Conservation (phyloP, 2,888 invertebrate species). For the Philhelius pedissequus region DNA sequence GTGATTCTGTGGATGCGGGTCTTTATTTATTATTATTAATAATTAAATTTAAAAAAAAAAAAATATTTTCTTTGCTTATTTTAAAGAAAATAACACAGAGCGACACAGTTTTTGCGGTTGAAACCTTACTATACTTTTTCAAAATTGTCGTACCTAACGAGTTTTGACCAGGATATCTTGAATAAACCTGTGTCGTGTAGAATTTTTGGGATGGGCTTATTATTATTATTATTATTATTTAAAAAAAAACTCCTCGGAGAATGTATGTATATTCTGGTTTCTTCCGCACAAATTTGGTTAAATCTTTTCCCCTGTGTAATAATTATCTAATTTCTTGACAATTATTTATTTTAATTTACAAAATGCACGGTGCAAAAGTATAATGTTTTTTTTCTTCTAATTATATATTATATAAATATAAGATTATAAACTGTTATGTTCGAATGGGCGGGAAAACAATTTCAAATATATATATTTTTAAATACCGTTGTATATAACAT, state of each 20-base stretch:
- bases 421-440: neutral
- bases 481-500: slow-evolving; percentile 40
- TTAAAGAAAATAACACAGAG: slow-evolving; percentile 3
- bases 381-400: slow-evolving; percentile 1
- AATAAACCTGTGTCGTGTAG: no score
- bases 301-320: no score
- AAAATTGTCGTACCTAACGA: no score
- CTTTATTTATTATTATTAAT: slow-evolving; percentile 18
- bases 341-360: slow-evolving; percentile 60
- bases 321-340: slow-evolving; percentile 53
- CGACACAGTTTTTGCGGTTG: no score
- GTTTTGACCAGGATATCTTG: no score
- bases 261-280: no score
- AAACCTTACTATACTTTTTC: no score
- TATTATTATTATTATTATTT: no score
- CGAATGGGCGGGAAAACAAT: slow-evolving; percentile 13
- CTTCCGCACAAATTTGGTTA: no score
- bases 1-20: neutral
- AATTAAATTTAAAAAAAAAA: slow-evolving; percentile 7
- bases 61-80: slow-evolving; percentile 40
- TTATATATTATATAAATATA: neutral
- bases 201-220: no score
- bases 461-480: neutral
- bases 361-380: slow-evolving; percentile 32
- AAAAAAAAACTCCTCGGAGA: no score